phyloP scores from a whole-genome alignment of 2,888 invertebrate species.

The Clepsis dumicolana region DNA sequence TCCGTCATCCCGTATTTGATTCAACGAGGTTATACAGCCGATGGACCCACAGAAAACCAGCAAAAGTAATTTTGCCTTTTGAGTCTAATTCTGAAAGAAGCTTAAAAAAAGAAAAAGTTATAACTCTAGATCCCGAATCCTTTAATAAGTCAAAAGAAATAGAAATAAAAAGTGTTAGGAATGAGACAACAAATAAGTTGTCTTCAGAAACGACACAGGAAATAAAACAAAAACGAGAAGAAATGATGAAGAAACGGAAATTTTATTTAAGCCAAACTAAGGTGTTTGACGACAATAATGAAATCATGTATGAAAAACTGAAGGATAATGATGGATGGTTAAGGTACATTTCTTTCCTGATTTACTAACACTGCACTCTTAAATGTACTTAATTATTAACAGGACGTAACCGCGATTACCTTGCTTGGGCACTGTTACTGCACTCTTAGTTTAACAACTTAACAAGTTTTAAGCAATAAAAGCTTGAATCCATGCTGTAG shows the following conservation, averaged over 20 bases:
- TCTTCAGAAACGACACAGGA: slow-evolving; percentile 55
- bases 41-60: slow-evolving; percentile 84
- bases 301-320: slow-evolving; percentile 87
- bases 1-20: slow-evolving; percentile 45
- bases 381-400: too few species aligned
- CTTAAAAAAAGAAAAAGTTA: slow-evolving; percentile 75
- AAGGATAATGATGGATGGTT: slow-evolving; percentile 87
- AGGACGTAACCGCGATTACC: too few species aligned
- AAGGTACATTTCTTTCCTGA: slow-evolving; percentile 63
- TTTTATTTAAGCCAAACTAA: slow-evolving; percentile 73
- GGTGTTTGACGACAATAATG: slow-evolving; percentile 82
- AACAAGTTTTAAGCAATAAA: neutral
- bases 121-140: slow-evolving; percentile 62
- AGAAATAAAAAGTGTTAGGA: slow-evolving; percentile 19
- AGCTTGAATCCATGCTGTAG: neutral
- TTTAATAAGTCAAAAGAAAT: slow-evolving; percentile 53
- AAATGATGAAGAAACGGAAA: slow-evolving; percentile 64
- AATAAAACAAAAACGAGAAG: slow-evolving; percentile 65
- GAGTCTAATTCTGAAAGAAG: slow-evolving; percentile 59
- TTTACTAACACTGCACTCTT: too few species aligned
- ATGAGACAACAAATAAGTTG: slow-evolving; percentile 33
- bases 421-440: too few species aligned
- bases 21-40: slow-evolving; percentile 71
- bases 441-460: neutral
- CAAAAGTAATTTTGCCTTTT: slow-evolving; percentile 82